A percentile compares a stretch with the other conserved stretches of the same genome.
Evolutionary conservation across 2,797 vertebrate genomes (phyloP).

Genomic region (Etheostoma perlongum): DNA sequence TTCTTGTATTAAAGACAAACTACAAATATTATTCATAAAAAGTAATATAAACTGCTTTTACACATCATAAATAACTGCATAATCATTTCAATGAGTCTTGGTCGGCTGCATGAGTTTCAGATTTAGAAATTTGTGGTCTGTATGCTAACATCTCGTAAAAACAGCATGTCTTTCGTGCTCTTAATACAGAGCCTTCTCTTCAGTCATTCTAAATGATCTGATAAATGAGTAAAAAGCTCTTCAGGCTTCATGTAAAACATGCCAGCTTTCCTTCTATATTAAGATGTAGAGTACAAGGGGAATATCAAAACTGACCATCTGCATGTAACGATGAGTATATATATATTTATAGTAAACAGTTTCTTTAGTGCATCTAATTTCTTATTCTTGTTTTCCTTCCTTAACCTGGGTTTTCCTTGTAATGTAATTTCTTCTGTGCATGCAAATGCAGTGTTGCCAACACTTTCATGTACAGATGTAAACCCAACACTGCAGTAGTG

Average conservation of each 20-base stretch:
- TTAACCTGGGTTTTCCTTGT: background rate
- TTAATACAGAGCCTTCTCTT: background rate
- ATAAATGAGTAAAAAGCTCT: background rate
- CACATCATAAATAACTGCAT: too few relatives aligned
- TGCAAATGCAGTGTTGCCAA: conserved; percentile 7
- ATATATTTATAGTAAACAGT: background rate
- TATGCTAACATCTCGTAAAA: too few relatives aligned
- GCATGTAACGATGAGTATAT: background rate
- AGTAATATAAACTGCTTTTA: too few relatives aligned
- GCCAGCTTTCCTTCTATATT: background rate
- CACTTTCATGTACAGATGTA: conserved; percentile 3
- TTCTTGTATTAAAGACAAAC: too few relatives aligned
- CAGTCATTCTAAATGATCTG: background rate
- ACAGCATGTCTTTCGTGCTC: background rate
- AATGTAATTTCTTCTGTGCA: background rate
- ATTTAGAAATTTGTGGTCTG: too few relatives aligned
- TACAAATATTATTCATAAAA: too few relatives aligned
- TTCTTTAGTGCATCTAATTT: background rate
- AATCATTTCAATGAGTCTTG: too few relatives aligned
- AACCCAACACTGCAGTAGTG: conserved; percentile 7
- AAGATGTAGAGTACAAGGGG: background rate
- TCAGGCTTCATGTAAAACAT: background rate
- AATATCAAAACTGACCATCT: conserved; percentile 15
- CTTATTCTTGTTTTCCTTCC: background rate
- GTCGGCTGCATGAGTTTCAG: too few relatives aligned